These are phyloP conservation scores for Cuculus canorus DNA, from an alignment of 2,797 vertebrate genomes.

Conservation along the genomic window DNA sequence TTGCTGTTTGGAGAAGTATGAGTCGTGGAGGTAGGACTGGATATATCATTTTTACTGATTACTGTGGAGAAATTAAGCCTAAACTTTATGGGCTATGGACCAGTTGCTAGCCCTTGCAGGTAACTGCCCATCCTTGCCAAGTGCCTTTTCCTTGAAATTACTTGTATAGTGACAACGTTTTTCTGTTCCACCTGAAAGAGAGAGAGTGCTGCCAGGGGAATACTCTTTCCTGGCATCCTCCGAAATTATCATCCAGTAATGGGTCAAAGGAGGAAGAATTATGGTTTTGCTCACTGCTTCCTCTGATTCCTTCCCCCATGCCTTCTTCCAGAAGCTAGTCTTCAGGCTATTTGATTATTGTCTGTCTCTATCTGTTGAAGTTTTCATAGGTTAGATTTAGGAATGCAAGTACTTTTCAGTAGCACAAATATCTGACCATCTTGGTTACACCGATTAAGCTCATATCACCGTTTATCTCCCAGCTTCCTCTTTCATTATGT, in stretches of 20 bases:
- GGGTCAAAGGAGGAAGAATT: not conserved
- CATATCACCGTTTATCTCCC: not conserved
- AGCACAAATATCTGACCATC: not conserved
- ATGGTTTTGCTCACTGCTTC: not conserved
- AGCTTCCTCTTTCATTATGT: not conserved
- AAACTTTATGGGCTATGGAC: not conserved
- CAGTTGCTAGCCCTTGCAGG: not conserved
- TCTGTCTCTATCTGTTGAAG: not conserved
- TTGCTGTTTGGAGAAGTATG: not conserved
- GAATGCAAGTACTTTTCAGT: not conserved
- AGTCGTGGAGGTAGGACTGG: not conserved
- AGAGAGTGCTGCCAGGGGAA: not conserved
- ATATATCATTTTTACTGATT: not conserved
- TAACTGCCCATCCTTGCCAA: not conserved
- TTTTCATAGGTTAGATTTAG: not conserved
- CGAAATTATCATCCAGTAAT: not conserved
- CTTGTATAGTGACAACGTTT: not conserved
- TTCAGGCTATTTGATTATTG: not conserved
- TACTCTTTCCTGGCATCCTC: not conserved
- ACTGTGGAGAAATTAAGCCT: not conserved
- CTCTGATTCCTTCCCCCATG: not conserved
- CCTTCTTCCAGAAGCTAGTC: not conserved
- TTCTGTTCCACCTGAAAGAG: not conserved
- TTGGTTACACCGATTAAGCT: not conserved
- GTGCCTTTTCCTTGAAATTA: not conserved